Evolutionary conservation across 2,113 vertebrate genomes (phyloP).

Genomic region (Tricholaema leucomelas): DNA sequence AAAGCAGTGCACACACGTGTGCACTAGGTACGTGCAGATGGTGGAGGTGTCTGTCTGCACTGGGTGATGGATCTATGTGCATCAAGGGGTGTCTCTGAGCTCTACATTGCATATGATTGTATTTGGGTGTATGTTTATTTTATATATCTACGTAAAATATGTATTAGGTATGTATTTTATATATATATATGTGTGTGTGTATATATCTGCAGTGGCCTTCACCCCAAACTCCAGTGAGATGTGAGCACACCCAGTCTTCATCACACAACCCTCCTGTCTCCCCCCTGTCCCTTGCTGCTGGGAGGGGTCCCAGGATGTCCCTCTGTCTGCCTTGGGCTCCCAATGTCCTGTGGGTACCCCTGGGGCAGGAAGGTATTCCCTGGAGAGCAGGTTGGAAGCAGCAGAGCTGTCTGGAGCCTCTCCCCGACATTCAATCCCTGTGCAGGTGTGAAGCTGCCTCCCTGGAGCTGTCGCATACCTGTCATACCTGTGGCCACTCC

Average conservation of each 20-base stretch:
- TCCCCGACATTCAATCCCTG: neutral
- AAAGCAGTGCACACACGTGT: no score
- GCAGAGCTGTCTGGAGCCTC: neutral
- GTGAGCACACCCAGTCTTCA: fast-evolving
- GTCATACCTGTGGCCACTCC: neutral
- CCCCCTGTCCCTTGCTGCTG: neutral
- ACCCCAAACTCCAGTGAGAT: neutral
- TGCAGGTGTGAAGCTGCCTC: neutral
- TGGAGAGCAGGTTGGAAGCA: neutral
- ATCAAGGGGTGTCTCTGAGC: no score
- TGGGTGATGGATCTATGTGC: no score
- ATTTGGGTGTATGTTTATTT: neutral
- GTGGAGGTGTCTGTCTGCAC: no score
- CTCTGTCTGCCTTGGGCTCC: neutral
- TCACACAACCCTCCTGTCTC: no score
- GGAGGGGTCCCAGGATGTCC: neutral
- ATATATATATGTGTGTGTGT: no score
- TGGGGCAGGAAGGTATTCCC: neutral
- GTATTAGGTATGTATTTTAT: neutral
- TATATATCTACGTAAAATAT: neutral
- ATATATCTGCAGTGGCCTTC: neutral
- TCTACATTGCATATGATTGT: no score
- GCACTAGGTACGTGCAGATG: no score
- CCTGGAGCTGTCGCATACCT: neutral
- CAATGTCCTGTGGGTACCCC: neutral